Conservation (phyloP, 2,888 invertebrate species). For the Idaea aversata region DNA sequence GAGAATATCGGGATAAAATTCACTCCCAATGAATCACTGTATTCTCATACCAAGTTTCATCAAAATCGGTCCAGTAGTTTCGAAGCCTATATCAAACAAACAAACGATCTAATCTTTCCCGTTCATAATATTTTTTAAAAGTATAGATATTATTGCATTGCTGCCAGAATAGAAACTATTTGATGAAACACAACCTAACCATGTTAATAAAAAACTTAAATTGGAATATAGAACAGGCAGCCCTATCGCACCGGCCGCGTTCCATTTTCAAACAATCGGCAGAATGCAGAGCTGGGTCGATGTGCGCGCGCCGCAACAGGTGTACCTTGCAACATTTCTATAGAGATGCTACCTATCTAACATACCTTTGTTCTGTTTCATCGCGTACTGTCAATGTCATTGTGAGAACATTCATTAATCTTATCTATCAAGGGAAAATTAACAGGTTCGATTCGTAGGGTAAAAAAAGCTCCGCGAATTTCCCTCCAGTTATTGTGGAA, state of each 20-base stretch:
- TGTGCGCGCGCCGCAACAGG: conserved; percentile 79
- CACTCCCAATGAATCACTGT: too few species aligned
- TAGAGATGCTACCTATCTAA: conserved; percentile 9
- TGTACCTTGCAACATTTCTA: conserved; percentile 36
- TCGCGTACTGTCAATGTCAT: conserved; percentile 1
- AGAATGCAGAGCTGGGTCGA: conserved; percentile 63
- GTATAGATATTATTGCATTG: too few species aligned
- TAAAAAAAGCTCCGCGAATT: too few species aligned
- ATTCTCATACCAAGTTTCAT: too few species aligned
- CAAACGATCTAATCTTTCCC: background rate
- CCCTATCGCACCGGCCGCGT: conserved; percentile 10
- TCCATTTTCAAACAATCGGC: conserved; percentile 42
- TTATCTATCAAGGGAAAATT: background rate
- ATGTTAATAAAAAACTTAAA: background rate
- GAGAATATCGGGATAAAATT: too few species aligned
- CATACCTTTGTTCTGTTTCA: conserved; percentile 1
- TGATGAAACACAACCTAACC: background rate
- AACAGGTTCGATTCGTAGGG: too few species aligned
- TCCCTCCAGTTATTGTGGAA: too few species aligned
- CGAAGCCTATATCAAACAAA: background rate
- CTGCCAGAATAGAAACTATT: too few species aligned
- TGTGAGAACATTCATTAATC: background rate
- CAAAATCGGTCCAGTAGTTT: too few species aligned
- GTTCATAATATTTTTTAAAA: too few species aligned
- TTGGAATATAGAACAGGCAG: background rate